Evolutionary conservation across 1,140 invertebrate species (phyloP).

Genomic region (Drosophila baimaii): DNA sequence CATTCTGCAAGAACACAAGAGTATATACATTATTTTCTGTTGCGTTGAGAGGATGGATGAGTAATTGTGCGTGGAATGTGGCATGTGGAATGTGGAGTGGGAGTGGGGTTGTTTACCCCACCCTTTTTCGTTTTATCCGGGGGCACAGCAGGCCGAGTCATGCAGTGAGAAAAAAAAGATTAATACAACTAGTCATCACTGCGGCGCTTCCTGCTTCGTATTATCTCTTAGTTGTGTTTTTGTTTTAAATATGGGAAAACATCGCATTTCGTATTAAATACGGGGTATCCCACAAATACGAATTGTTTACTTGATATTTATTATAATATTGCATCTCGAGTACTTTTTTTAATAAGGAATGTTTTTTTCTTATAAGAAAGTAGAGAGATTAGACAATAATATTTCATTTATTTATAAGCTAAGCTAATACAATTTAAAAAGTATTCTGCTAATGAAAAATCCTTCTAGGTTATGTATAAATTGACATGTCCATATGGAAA

Average conservation of each 20-base stretch:
- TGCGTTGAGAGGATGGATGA: constrained; percentile 31
- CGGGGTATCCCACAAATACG: not conserved
- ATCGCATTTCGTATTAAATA: not conserved
- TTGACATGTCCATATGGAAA: constrained; percentile 23
- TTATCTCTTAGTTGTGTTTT: not conserved
- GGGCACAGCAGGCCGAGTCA: constrained; percentile 13
- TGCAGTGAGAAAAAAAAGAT: constrained; percentile 7
- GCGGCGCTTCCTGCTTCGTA: not conserved
- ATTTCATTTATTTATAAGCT: too few species aligned
- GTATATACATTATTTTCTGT: constrained; percentile 21
- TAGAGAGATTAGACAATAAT: too few species aligned
- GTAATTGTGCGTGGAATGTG: constrained; percentile 49
- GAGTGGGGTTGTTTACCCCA: constrained; percentile 34
- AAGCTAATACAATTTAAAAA: too few species aligned
- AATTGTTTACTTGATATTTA: too few species aligned
- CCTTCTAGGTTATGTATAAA: not conserved
- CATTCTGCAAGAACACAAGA: constrained; percentile 89
- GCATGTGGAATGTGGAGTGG: constrained; percentile 17
- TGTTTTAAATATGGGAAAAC: not conserved
- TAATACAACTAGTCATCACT: constrained; percentile 2
- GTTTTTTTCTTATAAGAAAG: too few species aligned
- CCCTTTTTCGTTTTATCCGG: constrained; percentile 18
- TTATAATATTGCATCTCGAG: too few species aligned
- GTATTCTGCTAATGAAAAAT: not conserved
- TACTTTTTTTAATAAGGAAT: too few species aligned